These are phyloP conservation scores for Seira ritae DNA, from an alignment of 2,888 invertebrate genomes.

Conservation along the genomic window DNA sequence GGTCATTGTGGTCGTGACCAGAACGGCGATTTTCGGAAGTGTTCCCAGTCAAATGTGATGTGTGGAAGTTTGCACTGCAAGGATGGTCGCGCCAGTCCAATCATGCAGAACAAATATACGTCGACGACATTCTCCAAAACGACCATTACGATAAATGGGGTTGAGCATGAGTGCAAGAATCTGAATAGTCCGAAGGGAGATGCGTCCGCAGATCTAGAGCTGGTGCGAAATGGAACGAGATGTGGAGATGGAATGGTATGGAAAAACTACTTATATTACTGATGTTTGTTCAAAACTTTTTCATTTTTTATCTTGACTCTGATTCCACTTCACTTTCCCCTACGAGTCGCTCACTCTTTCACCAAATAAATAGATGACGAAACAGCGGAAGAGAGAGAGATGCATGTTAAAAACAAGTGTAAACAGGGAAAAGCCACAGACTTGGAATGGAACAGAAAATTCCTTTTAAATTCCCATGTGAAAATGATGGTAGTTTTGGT, in stretches of 20 bases:
- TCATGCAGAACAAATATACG: constrained; percentile 86
- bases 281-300: constrained; percentile 5
- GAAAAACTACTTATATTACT: not conserved
- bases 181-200: constrained; percentile 71
- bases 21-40: constrained; percentile 87
- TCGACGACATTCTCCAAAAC: constrained; percentile 86
- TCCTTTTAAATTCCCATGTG: constrained; percentile 57
- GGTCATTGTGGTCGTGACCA: constrained; percentile 92
- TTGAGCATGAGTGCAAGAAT: constrained; percentile 95
- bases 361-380: constrained; percentile 5
- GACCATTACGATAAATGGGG: constrained; percentile 90
- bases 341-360: not conserved
- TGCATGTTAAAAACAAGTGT: not conserved
- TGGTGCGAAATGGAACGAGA: constrained; percentile 95
- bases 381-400: not conserved
- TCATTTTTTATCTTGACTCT: not conserved
- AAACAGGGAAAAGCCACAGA: constrained; percentile 31
- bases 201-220: constrained; percentile 80
- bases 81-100: constrained; percentile 88
- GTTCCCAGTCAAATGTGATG: constrained; percentile 89
- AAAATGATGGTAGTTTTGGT: constrained; percentile 23
- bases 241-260: constrained; percentile 90
- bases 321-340: not conserved
- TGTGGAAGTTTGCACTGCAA: constrained; percentile 98
- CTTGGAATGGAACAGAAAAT: constrained; percentile 53